phyloP scores from a whole-genome alignment of 1,140 invertebrate species.

The Goniozus legneri region DNA sequence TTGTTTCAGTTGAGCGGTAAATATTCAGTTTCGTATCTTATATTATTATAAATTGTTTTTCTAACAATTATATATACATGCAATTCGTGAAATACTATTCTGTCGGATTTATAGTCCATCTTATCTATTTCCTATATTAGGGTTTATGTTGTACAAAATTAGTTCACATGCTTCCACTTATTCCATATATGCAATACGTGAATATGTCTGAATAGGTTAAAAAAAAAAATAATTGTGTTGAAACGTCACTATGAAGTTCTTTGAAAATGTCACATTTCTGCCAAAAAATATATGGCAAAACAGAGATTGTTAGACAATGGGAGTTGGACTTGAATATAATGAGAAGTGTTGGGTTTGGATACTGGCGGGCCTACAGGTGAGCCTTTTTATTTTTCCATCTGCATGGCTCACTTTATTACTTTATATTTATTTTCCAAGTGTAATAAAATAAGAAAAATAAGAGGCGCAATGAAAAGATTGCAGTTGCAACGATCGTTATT shows the following conservation, averaged over 20 bases:
- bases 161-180: too few species aligned
- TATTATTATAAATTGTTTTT: constrained; percentile 46
- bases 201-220: too few species aligned
- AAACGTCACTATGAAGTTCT: too few species aligned
- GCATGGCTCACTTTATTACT: constrained; percentile 27
- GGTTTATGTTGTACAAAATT: too few species aligned
- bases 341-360: constrained; percentile 34
- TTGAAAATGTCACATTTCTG: too few species aligned
- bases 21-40: too few species aligned
- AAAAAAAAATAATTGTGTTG: too few species aligned
- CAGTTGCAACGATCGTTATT: constrained; percentile 15
- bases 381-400: constrained; percentile 33
- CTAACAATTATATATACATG: constrained; percentile 39
- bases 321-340: constrained; percentile 53
- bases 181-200: too few species aligned
- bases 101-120: too few species aligned
- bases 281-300: background rate
- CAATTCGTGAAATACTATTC: too few species aligned
- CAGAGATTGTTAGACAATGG: constrained; percentile 22
- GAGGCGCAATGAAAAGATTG: constrained; percentile 9
- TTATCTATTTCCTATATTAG: too few species aligned
- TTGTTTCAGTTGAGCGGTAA: too few species aligned
- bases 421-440: constrained; percentile 47
- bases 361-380: constrained; percentile 49
- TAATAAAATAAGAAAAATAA: constrained; percentile 19